Evolutionary conservation across 1,140 invertebrate species (phyloP), one percentile per base, ranked within the genome.

Genomic region (Platyscapa corneri): DNA sequence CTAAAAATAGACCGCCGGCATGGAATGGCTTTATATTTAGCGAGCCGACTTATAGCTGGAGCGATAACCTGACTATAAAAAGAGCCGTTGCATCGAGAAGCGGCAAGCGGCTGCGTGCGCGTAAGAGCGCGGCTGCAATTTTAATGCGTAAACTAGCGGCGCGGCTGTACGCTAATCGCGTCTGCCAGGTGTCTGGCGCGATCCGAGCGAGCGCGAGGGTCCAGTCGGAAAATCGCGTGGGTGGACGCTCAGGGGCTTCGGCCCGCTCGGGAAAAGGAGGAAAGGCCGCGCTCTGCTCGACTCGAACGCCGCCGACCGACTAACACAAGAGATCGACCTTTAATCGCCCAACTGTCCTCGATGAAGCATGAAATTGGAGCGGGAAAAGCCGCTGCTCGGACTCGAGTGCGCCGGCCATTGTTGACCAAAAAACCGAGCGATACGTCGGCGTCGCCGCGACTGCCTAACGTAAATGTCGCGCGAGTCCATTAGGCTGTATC

Each of bases 181-280:
- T 85, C 78, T 81, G 78, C 53, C 85, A 65, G 74, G 74, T 82
- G 75, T 82, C 80, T 80, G 30, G 79, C 79, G 32, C 65, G 78
- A 81, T 85, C 46, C 46, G 39, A 37, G 67, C 65, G 39, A 65
- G 70, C 65, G 77, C 77, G 67, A 46, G 42, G 70, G 77, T 67
- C 53, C 72, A 23, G 78, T 76, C 74, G 81, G 81, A 83, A 84
- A 84, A 83, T 56, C n/a, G 82, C 42, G 30, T 78, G 81, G 75
- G 78, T 42, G 65, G 39, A 79, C 8, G 83, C 86, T 76, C 78
- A 76, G 53, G 72, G 6, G 53, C 65, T 12, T 42, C 20, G 32
- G 30, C 27, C 46, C 46, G 39, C 53, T 49, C 10, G 82, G 27
- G 42, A 42, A 30, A 37, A 20, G 39, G 49, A 53, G 77, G 3